Base-by-base conservation (phyloP, 1,140 invertebrate species). In the Galendromus occidentalis region DNA sequence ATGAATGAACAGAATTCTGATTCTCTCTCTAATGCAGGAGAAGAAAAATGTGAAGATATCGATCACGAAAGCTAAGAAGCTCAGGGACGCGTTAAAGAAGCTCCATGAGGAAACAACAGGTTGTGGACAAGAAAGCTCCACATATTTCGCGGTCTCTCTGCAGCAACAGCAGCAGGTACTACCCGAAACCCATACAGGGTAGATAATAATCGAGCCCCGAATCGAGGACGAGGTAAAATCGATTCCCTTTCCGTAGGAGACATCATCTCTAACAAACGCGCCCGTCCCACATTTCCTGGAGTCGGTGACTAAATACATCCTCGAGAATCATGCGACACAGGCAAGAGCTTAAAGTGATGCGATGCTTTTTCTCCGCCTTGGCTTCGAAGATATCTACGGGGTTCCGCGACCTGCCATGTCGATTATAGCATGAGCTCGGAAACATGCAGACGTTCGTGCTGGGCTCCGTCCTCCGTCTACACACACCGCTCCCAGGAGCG, bases 41-140 rank as follows among this genome's bases (percentile, higher is more conserved):
- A 59, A 59, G 51, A 59, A 59, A 9, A 59, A 33, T 9, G 51
- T 59, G 51, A 59, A 59, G 25, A 59, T 59, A 59, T 59, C 51
- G 17, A 22, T 33, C 4, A 33, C 51, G 14, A 59, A 59, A 33
- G 25, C 33, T 4, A 25, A 22, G 14, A 59, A 59, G 20, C 22
- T 59, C 25, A 59, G 33, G 25, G 14, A 25, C 25, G 51, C 25
- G 14, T 33, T 59, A 22, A 59, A 59, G 25, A 59, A 59, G 20
- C 51, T 59, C 51, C 51, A 59, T 25, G 51, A 59, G 25, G 51
- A 59, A 18, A 20, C 51, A 33, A 22, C 20, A 1, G 51, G 51
- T 6, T 59, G 51, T 22, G 51, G 14, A 18, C 51, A 59, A 25
- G 51, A 59, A 59, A 59, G 14, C 2, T 59, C 51, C 14, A 33